These are phyloP conservation scores for Nemotelus pantherinus DNA, from an alignment of 2,888 invertebrate genomes.

Conservation along the genomic window DNA sequence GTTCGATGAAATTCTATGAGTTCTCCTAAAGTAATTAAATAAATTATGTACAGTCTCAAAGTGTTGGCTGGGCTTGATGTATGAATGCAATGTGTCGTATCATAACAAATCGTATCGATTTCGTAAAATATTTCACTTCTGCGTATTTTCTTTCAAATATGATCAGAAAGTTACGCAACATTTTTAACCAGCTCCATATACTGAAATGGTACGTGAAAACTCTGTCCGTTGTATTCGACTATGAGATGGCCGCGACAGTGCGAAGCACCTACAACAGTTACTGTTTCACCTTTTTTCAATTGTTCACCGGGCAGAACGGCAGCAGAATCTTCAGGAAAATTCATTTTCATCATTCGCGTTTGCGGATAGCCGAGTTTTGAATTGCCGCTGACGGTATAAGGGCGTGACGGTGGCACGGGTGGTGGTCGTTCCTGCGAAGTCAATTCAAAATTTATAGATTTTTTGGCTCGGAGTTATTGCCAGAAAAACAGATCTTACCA, in stretches of 20 bases:
- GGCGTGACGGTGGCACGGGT: constrained; percentile 88
- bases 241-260: constrained; percentile 85
- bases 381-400: constrained; percentile 90
- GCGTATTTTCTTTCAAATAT: background rate
- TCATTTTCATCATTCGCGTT: constrained; percentile 89
- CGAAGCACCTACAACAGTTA: constrained; percentile 89
- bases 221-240: constrained; percentile 81
- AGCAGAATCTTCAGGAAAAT: constrained; percentile 74
- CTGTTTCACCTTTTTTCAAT: constrained; percentile 83
- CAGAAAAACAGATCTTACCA: constrained; percentile 67
- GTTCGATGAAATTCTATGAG: constrained; percentile 11
- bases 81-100: background rate
- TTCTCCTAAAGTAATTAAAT: constrained; percentile 31
- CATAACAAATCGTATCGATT: background rate
- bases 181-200: constrained; percentile 75
- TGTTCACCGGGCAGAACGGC: constrained; percentile 61
- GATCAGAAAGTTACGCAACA: constrained; percentile 51
- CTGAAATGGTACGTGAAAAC: constrained; percentile 83
- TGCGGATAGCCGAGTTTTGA: constrained; percentile 93
- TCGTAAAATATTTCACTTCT: background rate
- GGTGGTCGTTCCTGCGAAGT: constrained; percentile 82
- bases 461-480: background rate
- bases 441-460: constrained; percentile 43
- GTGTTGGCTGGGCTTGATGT: constrained; percentile 7
- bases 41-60: constrained; percentile 46